Evolutionary conservation across 2,113 vertebrate genomes (phyloP).

Genomic region (Salvelinus fontinalis): DNA sequence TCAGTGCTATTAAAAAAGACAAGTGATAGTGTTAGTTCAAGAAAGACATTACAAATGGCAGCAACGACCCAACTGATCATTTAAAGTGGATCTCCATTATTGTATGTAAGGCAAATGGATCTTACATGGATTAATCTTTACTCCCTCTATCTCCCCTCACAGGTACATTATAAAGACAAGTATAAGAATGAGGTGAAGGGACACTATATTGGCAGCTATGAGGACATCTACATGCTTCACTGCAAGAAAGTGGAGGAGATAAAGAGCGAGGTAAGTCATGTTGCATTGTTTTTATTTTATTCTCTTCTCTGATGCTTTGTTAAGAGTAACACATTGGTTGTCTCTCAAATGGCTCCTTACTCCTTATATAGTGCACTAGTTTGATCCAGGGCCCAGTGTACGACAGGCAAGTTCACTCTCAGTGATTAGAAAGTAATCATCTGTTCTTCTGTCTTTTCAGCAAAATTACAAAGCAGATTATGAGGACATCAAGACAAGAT

Average conservation of each 20-base stretch:
- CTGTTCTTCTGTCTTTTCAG: slow-evolving; percentile 65
- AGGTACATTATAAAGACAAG: slow-evolving; percentile 86
- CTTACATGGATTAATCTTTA: neutral
- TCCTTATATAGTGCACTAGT: neutral
- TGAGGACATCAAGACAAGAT: slow-evolving; percentile 89
- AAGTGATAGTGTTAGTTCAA: no score
- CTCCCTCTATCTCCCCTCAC: slow-evolving; percentile 9
- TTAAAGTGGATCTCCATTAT: no score
- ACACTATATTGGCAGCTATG: slow-evolving; percentile 91
- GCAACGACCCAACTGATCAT: no score
- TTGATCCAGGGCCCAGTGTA: neutral
- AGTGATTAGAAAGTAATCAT: neutral
- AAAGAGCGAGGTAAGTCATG: slow-evolving; percentile 83
- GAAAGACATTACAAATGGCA: no score
- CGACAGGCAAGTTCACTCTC: neutral
- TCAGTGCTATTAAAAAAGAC: no score
- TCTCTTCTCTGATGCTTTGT: no score
- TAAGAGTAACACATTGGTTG: no score
- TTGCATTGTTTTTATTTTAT: no score
- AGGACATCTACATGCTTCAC: slow-evolving; percentile 85
- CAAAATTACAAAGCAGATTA: slow-evolving; percentile 93
- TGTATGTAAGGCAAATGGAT: neutral
- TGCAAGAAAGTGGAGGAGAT: slow-evolving; percentile 86
- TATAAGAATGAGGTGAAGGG: slow-evolving; percentile 89
- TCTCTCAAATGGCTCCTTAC: no score